Evolutionary conservation across 2,888 invertebrate genomes (phyloP), one percentile per base, ranked within the genome.

Genomic region (Eupsilia transversa): DNA sequence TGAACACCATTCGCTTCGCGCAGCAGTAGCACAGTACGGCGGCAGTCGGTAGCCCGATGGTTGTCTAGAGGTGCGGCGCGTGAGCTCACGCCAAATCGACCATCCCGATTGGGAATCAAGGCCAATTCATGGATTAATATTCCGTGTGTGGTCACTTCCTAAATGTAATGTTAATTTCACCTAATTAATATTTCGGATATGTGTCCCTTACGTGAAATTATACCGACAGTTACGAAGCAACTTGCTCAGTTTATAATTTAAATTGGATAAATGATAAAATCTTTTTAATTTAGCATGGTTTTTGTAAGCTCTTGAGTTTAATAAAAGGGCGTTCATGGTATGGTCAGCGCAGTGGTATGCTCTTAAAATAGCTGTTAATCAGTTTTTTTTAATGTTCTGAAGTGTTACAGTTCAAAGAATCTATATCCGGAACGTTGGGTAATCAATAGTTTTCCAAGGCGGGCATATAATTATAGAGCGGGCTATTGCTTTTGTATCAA

Each of bases 31-130:
- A 82, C 80, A 84, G 88, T 89, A 88, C 90, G 85, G 84, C 90
- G 85, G 84, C 87, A 83, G 85, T 85, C 76, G 54, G 72, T 41
- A 63, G 87, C 89, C 87, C 89, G 84, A 83, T 87, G 87, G 87
- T 83, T 84, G 90, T 65, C 71, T 76, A 86, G 91, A 92, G 93
- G 91, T 90, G 92, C 90, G 92, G 86, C 92, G 91, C 89, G 92
- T 94, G 94, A 95, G 93, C 95, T 94, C 94, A 94, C 92, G 88
- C 93, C 94, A 93, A 94, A 92, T 89, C 93, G 91, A 93, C 93
- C 90, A 89, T 92, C 94, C 92, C 93, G 92, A 92, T 95, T 92
- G 94, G 95, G 96, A 96, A 96, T 96, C 93, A 96, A 96, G 96
- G 96, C 92, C 94, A 92, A 91, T 91, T 88, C 88, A 80, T 87